Percentiles rank a stretch among this genome's conserved stretches.
Evolutionary conservation across 2,797 vertebrate species (phyloP).

Genomic region (Setipinna tenuifilis): DNA sequence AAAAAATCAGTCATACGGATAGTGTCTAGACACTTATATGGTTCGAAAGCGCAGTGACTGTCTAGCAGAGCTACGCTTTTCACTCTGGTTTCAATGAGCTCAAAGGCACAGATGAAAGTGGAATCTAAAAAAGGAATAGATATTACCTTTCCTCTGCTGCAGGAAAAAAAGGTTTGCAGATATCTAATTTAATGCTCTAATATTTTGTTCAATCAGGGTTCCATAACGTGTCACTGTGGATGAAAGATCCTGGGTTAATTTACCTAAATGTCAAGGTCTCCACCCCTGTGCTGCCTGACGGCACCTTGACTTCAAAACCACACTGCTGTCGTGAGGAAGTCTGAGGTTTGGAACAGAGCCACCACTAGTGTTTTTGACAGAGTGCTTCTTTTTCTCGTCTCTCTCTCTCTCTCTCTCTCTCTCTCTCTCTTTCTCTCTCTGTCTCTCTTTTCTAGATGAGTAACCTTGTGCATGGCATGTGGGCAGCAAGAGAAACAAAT

Average conservation of each 20-base stretch:
- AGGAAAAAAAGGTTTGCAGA: neutral
- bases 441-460: neutral
- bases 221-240: neutral
- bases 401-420: neutral
- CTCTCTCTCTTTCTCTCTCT: too few species aligned
- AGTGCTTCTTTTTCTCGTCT: neutral
- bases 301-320: neutral
- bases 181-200: conserved; percentile 5
- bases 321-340: neutral
- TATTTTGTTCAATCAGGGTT: neutral
- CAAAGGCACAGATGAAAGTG: neutral
- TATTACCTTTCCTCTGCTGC: neutral
- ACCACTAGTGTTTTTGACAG: neutral
- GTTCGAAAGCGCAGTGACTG: neutral
- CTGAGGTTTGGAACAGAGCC: neutral
- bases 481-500: neutral
- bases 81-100: neutral
- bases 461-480: neutral
- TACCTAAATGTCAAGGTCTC: conserved; percentile 7
- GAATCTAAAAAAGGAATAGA: neutral
- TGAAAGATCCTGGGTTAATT: conserved; percentile 5
- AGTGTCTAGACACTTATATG: neutral
- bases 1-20: neutral
- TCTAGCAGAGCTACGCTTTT: neutral
- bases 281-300: neutral